Conservation (phyloP, 2,797 vertebrate species). For the Astyanax mexicanus region DNA sequence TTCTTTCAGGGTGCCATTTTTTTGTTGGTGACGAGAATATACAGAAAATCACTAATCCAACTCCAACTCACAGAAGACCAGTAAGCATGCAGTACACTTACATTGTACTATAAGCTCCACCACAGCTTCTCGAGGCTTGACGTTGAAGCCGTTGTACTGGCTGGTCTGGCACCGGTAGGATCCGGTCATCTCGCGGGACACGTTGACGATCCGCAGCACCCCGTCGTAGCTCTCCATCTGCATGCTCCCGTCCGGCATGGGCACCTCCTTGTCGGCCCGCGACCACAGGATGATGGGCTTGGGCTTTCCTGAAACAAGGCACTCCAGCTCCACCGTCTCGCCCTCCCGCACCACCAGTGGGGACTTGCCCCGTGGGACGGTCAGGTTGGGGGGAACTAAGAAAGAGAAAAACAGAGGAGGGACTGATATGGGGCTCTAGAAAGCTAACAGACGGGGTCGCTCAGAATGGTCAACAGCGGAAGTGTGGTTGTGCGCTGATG, state of each 20-base stretch:
- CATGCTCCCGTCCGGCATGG: conserved; percentile 91
- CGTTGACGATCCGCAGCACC: conserved; percentile 87
- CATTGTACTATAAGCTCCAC: conserved; percentile 91
- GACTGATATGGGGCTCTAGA: conserved; percentile 87
- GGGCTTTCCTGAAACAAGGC: conserved; percentile 97
- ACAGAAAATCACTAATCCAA: not conserved
- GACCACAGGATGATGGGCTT: conserved; percentile 97
- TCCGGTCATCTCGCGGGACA: conserved; percentile 90
- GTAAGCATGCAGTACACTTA: conserved; percentile 19
- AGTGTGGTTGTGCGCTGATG: conserved; percentile 10
- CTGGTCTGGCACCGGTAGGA: conserved; percentile 93
- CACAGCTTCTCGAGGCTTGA: conserved; percentile 89
- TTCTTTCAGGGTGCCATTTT: no score
- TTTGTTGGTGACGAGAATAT: no score
- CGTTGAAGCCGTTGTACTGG: conserved; percentile 97
- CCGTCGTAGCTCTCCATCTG: conserved; percentile 93
- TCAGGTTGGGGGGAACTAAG: conserved; percentile 97
- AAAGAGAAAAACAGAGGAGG: conserved; percentile 84
- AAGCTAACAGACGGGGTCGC: conserved; percentile 71
- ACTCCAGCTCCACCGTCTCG: conserved; percentile 95
- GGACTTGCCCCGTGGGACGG: conserved; percentile 91
- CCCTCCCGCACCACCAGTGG: conserved; percentile 90
- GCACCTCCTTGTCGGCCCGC: conserved; percentile 88
- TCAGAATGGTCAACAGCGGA: conserved; percentile 62
- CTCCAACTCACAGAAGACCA: not conserved